Percentiles rank a stretch among this genome's conserved stretches.
Evolutionary conservation across 2,888 invertebrate genomes (phyloP).

Genomic region (Trichacis sp.): DNA sequence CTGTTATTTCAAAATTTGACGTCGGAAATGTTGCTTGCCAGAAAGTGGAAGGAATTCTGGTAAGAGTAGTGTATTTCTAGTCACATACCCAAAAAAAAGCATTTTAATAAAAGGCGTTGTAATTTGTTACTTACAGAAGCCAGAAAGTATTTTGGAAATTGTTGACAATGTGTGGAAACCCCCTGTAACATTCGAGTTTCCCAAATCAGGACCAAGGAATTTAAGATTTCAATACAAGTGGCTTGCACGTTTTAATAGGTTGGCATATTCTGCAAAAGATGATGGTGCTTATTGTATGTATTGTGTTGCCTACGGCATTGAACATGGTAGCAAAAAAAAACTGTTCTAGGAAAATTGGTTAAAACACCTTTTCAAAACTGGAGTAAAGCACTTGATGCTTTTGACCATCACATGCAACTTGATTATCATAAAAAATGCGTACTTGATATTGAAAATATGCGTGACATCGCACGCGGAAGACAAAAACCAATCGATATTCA

Average conservation of each 20-base stretch:
- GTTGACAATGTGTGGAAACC: not conserved
- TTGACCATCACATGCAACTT: not conserved
- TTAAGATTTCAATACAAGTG: conserved; percentile 15
- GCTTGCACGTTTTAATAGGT: conserved; percentile 3
- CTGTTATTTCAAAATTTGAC: too few species aligned
- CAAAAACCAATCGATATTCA: not conserved
- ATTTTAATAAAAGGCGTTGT: too few species aligned
- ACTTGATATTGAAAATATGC: not conserved
- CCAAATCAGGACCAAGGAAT: not conserved
- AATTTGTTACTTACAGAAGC: too few species aligned
- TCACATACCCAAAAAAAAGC: too few species aligned
- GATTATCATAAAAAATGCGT: conserved; percentile 10
- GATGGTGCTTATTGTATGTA: conserved; percentile 17
- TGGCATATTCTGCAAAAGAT: conserved; percentile 14
- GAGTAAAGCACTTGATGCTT: conserved; percentile 10
- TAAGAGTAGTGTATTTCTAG: too few species aligned
- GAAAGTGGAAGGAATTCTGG: too few species aligned
- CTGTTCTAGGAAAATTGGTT: conserved; percentile 11
- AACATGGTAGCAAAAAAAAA: not conserved
- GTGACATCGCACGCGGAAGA: conserved; percentile 5
- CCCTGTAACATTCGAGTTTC: not conserved
- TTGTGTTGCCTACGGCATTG: conserved; percentile 10
- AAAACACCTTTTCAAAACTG: conserved; percentile 6
- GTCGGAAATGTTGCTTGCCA: too few species aligned
- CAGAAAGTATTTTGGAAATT: not conserved